Conservation (phyloP, 1,140 invertebrate genomes). For the Scaptomyza graminum region DNA sequence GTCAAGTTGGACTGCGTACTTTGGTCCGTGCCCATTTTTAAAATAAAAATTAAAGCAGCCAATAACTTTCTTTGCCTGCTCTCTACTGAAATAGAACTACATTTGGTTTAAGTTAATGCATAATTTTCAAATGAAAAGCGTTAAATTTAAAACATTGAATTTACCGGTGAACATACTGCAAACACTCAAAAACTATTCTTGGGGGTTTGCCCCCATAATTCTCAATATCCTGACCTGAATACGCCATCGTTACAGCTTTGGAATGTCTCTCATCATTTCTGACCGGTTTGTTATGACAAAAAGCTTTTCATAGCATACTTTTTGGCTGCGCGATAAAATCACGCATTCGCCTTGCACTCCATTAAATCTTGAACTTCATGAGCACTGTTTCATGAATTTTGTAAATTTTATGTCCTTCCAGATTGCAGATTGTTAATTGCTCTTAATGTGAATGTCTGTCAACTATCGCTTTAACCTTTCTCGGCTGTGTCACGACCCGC, state of each 20-base stretch:
- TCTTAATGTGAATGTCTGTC: slow-evolving; percentile 41
- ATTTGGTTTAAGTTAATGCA: not conserved
- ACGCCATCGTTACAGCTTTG: too few species aligned
- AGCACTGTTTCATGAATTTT: slow-evolving; percentile 26
- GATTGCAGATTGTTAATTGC: slow-evolving; percentile 62
- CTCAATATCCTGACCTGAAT: too few species aligned
- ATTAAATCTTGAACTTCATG: slow-evolving; percentile 63
- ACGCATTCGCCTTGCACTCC: slow-evolving; percentile 30
- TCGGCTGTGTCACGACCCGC: not conserved
- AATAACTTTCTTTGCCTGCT: not conserved
- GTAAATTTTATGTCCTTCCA: slow-evolving; percentile 40
- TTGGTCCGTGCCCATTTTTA: slow-evolving; percentile 18
- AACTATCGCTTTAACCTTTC: not conserved
- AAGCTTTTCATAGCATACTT: slow-evolving; percentile 31
- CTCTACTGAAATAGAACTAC: not conserved
- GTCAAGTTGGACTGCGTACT: slow-evolving; percentile 31
- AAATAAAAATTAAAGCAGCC: not conserved
- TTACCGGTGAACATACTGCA: too few species aligned
- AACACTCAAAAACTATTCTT: too few species aligned
- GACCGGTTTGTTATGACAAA: not conserved
- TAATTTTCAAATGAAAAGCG: not conserved
- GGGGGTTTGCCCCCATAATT: too few species aligned
- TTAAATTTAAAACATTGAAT: too few species aligned
- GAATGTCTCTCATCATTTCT: not conserved
- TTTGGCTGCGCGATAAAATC: slow-evolving; percentile 33